phyloP scores from a whole-genome alignment of 2,888 invertebrate genomes.

The Polietes domitor region DNA sequence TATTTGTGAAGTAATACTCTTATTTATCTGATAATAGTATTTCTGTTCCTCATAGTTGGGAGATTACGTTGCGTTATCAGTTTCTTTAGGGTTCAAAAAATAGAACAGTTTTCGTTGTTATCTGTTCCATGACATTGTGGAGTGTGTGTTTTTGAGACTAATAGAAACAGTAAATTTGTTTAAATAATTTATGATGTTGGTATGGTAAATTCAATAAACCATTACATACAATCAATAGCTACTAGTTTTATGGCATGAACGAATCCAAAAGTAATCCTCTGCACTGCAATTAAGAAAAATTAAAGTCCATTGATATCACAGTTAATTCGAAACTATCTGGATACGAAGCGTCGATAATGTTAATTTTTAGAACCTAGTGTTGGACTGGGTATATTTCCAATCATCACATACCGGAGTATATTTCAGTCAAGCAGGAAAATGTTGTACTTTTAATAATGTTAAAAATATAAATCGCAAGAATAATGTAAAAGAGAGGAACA shows the following conservation, averaged over 20 bases:
- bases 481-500: too few species aligned
- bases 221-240: neutral
- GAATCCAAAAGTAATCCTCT: too few species aligned
- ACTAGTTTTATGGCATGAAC: constrained; percentile 16
- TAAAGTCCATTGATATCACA: too few species aligned
- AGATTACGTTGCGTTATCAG: neutral
- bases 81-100: neutral
- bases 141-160: constrained; percentile 1
- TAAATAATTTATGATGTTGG: neutral
- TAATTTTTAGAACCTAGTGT: too few species aligned
- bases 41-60: neutral
- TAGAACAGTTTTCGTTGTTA: neutral
- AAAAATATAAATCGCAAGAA: too few species aligned
- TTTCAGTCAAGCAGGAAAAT: too few species aligned
- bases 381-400: too few species aligned
- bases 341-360: too few species aligned
- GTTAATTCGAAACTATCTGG: too few species aligned
- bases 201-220: neutral
- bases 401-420: too few species aligned
- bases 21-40: constrained; percentile 18
- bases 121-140: neutral
- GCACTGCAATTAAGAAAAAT: too few species aligned
- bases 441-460: too few species aligned
- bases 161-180: neutral
- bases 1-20: neutral